These are phyloP conservation scores for Lutraria lutraria DNA, from an alignment of 2,888 invertebrate genomes.

Conservation along the genomic window DNA sequence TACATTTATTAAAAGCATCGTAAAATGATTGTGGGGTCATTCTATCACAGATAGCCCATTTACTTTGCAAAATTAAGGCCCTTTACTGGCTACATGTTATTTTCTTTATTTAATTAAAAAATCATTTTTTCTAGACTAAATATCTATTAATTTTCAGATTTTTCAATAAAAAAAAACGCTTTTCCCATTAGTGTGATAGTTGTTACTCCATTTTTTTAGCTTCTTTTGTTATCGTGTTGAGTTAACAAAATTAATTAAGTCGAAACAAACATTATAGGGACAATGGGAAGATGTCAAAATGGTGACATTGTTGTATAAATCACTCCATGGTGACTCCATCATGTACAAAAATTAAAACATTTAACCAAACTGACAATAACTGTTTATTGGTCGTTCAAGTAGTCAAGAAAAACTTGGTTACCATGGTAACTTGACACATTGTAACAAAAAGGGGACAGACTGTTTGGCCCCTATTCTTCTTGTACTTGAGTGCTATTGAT, in stretches of 20 bases:
- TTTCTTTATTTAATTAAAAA: too few species aligned
- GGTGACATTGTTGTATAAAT: slow-evolving; percentile 5
- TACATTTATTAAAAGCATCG: too few species aligned
- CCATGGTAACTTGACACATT: slow-evolving; percentile 17
- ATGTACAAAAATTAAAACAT: slow-evolving; percentile 12
- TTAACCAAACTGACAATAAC: not conserved
- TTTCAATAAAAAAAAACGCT: not conserved
- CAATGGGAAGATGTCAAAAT: slow-evolving; percentile 6
- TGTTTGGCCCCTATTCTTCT: slow-evolving; percentile 17
- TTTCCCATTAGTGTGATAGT: not conserved
- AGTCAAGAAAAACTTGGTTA: not conserved
- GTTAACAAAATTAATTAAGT: not conserved
- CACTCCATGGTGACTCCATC: not conserved
- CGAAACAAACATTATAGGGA: not conserved
- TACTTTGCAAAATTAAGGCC: too few species aligned
- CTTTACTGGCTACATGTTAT: too few species aligned
- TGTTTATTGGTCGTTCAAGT: slow-evolving; percentile 6
- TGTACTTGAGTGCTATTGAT: not conserved
- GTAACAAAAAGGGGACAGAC: slow-evolving; percentile 22
- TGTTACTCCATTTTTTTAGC: not conserved
- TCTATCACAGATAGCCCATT: too few species aligned
- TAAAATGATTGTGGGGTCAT: too few species aligned
- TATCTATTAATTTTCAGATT: too few species aligned
- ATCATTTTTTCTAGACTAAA: too few species aligned
- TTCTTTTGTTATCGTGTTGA: not conserved